These are phyloP conservation scores for Drosophila guanche DNA, from an alignment of 1,140 invertebrate species.

Conservation along the genomic window DNA sequence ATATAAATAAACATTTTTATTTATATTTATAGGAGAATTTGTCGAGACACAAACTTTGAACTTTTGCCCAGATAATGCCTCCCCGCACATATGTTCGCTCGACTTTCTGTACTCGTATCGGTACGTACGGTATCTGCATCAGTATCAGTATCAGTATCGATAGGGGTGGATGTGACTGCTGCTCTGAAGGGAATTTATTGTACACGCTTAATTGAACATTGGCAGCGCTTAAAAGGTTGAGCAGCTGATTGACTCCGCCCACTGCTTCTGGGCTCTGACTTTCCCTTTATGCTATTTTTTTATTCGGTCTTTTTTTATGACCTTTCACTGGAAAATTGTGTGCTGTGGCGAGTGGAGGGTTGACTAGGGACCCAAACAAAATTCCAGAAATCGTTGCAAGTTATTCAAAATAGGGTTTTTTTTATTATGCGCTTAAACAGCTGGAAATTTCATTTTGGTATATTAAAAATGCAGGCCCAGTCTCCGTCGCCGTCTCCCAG, in stretches of 20 bases:
- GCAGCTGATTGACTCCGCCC: constrained; percentile 73
- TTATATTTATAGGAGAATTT: constrained; percentile 46
- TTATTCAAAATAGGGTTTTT: constrained; percentile 68
- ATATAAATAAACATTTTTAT: constrained; percentile 72
- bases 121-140: not conserved
- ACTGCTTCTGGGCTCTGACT: not conserved
- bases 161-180: constrained; percentile 42
- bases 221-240: constrained; percentile 69
- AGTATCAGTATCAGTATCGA: not conserved
- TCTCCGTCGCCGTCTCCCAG: too few species aligned
- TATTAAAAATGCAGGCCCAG: constrained; percentile 66
- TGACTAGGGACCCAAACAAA: constrained; percentile 1
- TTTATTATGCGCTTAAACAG: constrained; percentile 70
- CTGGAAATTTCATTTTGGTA: constrained; percentile 64
- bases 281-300: constrained; percentile 36
- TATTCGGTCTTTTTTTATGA: constrained; percentile 60
- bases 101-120: not conserved
- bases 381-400: constrained; percentile 50
- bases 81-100: constrained; percentile 55
- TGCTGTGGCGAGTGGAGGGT: not conserved
- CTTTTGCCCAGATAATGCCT: constrained; percentile 51
- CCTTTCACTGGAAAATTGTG: constrained; percentile 33
- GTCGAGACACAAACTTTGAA: constrained; percentile 61
- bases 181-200: constrained; percentile 63
- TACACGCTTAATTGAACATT: constrained; percentile 79